Conservation (phyloP, 2,113 vertebrate genomes). For the Sapayoa aenigma region DNA sequence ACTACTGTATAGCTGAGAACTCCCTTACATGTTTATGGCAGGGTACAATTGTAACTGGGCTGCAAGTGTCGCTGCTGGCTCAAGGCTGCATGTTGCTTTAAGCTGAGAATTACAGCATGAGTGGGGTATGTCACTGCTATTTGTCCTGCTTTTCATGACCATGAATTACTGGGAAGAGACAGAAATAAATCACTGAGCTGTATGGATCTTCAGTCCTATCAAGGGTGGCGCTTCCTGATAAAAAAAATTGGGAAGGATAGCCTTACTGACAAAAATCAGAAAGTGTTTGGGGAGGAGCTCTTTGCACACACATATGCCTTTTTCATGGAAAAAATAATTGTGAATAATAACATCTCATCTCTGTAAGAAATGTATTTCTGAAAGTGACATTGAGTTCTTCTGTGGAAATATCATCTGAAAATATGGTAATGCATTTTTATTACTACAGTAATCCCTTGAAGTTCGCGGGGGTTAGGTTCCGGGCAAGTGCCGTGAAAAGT, state of each 20-base stretch:
- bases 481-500: no score
- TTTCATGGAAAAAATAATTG: not conserved
- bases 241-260: not conserved
- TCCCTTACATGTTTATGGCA: not conserved
- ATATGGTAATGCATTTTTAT: not conserved
- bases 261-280: not conserved
- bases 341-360: not conserved
- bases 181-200: not conserved
- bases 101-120: not conserved
- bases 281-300: not conserved
- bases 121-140: not conserved
- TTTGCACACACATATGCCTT: not conserved
- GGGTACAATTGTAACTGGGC: not conserved
- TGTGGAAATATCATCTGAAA: not conserved
- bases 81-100: not conserved
- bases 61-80: not conserved
- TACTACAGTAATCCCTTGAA: no score
- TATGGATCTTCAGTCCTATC: not conserved
- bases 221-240: not conserved
- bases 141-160: not conserved
- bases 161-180: not conserved
- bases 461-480: no score
- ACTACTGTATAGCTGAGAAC: no score
- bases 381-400: not conserved
- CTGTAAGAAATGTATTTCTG: not conserved